Evolutionary conservation across 2,888 invertebrate genomes (phyloP).

Genomic region (Scrobipalpa atriplicella): DNA sequence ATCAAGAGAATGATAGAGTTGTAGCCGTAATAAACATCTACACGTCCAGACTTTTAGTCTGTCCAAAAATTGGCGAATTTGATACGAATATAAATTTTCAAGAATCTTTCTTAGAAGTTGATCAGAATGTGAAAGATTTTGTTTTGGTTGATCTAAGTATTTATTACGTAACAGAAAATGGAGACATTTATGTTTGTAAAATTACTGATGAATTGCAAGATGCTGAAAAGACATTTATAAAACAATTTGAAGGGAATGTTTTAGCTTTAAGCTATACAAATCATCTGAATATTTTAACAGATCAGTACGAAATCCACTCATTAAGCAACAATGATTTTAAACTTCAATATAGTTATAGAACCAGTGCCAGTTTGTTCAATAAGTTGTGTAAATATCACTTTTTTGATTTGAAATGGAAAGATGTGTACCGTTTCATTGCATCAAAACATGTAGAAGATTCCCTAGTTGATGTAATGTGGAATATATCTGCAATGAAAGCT

Average conservation of each 20-base stretch:
- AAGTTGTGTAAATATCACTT: conserved; percentile 10
- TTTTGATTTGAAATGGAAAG: conserved; percentile 12
- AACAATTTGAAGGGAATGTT: conserved; percentile 17
- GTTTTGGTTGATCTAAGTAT: conserved; percentile 9
- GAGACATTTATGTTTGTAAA: conserved; percentile 11
- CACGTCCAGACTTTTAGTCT: not conserved
- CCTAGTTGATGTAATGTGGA: conserved; percentile 12
- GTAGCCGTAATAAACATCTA: conserved; percentile 13
- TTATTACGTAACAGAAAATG: conserved; percentile 18
- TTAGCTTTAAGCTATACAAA: conserved; percentile 15
- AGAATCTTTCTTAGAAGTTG: conserved; percentile 4
- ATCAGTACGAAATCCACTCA: conserved; percentile 5
- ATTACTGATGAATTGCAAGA: conserved; percentile 4
- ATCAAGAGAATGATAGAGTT: conserved; percentile 1
- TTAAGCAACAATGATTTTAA: conserved; percentile 9
- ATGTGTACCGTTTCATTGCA: conserved; percentile 10
- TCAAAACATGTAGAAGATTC: conserved; percentile 10
- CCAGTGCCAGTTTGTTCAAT: not conserved
- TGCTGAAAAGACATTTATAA: conserved; percentile 5
- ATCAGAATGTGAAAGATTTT: conserved; percentile 11
- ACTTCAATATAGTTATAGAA: conserved; percentile 11
- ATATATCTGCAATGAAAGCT: conserved; percentile 18
- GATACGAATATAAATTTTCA: not conserved
- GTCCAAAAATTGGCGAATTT: conserved; percentile 17
- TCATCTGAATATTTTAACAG: conserved; percentile 15